Evolutionary conservation across 2,113 vertebrate species (phyloP).

Genomic region (Aphyosemion australe): DNA sequence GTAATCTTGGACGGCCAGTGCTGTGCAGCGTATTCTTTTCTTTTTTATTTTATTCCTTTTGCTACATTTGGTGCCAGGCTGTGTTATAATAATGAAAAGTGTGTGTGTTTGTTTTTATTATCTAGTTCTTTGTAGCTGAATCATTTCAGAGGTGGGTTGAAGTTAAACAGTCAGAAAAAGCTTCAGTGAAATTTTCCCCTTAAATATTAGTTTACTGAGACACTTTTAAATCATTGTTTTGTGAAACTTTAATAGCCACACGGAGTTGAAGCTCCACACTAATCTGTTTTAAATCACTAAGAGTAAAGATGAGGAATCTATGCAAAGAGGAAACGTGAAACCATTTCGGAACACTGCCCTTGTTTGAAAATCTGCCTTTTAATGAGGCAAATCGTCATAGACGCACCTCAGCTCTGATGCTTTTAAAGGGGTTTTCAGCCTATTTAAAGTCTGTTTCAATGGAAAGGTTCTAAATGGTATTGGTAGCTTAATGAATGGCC

Average conservation of each 20-base stretch:
- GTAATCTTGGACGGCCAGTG: conserved; percentile 23
- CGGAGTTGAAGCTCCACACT: conserved; percentile 4
- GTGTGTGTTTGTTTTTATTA: not conserved
- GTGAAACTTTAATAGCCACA: not conserved
- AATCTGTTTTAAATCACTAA: conserved; percentile 14
- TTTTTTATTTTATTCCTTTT: conserved; percentile 5
- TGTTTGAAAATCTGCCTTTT: conserved; percentile 13
- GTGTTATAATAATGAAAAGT: conserved; percentile 14
- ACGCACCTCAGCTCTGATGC: conserved; percentile 13
- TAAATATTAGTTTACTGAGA: not conserved
- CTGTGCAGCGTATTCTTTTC: conserved; percentile 30
- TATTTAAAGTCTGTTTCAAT: conserved; percentile 2
- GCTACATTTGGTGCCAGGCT: conserved; percentile 16
- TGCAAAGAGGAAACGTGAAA: conserved; percentile 46
- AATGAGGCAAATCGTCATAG: not conserved
- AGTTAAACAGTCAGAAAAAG: not conserved
- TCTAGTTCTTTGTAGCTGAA: not conserved
- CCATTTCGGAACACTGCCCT: conserved; percentile 8
- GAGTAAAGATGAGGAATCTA: conserved; percentile 47
- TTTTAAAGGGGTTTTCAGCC: not conserved
- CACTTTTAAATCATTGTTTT: not conserved
- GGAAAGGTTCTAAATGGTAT: not conserved
- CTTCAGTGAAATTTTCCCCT: not conserved
- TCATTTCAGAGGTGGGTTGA: not conserved
- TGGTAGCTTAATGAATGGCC: too few relatives aligned